Conservation (phyloP, 2,113 vertebrate genomes). For the Cygnus buccinator region DNA sequence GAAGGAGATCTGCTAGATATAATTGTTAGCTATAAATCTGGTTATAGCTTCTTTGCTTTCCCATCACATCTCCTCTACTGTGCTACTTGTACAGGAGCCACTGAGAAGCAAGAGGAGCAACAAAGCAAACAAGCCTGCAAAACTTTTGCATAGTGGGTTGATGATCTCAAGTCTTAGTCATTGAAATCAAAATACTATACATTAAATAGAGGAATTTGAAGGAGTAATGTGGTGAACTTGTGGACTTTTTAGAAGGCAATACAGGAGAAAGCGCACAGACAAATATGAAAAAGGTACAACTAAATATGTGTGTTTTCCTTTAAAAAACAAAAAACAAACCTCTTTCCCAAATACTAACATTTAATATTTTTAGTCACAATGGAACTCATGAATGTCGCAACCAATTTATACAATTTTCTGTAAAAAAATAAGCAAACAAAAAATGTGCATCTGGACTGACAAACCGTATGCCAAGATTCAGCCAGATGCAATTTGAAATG, state of each 20-base stretch:
- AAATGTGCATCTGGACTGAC: conserved; percentile 65
- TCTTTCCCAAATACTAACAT: not conserved
- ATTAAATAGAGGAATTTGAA: not conserved
- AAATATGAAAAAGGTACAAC: not conserved
- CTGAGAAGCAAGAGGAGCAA: too few relatives aligned
- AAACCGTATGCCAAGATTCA: conserved; percentile 72
- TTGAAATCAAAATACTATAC: not conserved
- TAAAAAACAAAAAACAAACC: not conserved
- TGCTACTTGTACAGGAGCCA: not conserved
- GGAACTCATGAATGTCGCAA: not conserved
- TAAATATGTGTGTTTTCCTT: not conserved
- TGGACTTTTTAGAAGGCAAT: not conserved
- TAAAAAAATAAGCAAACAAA: conserved; percentile 20
- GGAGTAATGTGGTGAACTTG: not conserved
- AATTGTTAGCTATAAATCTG: not conserved
- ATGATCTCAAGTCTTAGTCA: not conserved
- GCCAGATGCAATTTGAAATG: conserved; percentile 71
- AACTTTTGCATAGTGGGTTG: not conserved
- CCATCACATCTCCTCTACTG: not conserved
- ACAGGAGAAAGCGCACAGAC: not conserved
- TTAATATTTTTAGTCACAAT: conserved; percentile 44
- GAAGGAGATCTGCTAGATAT: not conserved
- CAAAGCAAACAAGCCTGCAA: too few relatives aligned
- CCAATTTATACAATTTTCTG: not conserved
- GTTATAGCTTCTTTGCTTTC: not conserved